Percentiles rank a stretch among this genome's conserved stretches.
phyloP scores from a whole-genome alignment of 2,888 invertebrate genomes.

The Nemoura dubitans region DNA sequence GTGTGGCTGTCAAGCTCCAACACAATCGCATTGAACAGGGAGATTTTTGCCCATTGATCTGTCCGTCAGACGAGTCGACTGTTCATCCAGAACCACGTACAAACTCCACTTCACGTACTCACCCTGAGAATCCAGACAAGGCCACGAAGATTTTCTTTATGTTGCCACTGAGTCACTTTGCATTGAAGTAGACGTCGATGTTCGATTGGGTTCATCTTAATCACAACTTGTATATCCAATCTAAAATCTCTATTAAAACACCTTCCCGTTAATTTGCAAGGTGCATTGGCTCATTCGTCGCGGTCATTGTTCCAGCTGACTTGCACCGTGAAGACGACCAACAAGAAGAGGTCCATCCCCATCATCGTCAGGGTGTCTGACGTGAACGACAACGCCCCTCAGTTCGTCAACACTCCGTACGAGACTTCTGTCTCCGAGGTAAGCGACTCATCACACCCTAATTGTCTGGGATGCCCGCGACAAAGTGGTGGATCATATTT shows the following conservation, averaged over 20 bases:
- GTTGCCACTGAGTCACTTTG: not conserved
- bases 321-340: constrained; percentile 81
- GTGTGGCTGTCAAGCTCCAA: not conserved
- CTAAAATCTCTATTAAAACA: not conserved
- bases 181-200: not conserved
- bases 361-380: constrained; percentile 90
- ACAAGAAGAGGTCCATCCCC: constrained; percentile 84
- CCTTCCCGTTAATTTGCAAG: not conserved
- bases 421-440: constrained; percentile 88
- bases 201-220: not conserved
- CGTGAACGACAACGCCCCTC: constrained; percentile 89
- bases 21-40: not conserved
- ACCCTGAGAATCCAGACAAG: not conserved
- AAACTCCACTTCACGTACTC: not conserved
- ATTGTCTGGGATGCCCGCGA: too few species aligned
- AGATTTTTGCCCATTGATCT: not conserved
- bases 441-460: constrained; percentile 56
- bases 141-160: not conserved
- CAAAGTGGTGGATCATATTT: too few species aligned
- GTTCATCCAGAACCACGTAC: not conserved
- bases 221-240: not conserved
- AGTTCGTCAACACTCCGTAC: constrained; percentile 85
- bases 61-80: not conserved
- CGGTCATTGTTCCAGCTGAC: constrained; percentile 70
- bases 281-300: not conserved